phyloP scores from a whole-genome alignment of 1,140 invertebrate species.

The Theocolax elegans region DNA sequence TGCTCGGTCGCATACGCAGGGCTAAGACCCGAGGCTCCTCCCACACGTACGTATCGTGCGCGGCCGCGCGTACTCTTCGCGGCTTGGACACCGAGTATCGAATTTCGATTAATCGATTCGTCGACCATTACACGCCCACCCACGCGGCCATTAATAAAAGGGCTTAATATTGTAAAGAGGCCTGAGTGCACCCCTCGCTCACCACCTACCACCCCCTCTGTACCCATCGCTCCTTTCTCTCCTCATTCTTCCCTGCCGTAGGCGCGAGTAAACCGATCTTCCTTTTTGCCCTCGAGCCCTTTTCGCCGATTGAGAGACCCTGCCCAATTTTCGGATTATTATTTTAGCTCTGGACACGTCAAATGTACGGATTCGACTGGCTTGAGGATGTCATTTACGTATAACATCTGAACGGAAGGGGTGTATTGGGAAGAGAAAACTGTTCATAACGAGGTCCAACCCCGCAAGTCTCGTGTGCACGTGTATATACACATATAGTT shows the following conservation, averaged over 20 bases:
- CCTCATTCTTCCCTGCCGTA: background rate
- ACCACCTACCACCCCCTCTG: background rate
- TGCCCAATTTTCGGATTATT: no score
- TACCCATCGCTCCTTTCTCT: background rate
- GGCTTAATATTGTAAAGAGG: slow-evolving; percentile 52
- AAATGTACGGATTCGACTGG: no score
- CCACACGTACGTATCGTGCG: background rate
- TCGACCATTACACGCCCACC: slow-evolving; percentile 46
- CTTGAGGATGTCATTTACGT: no score
- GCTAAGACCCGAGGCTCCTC: slow-evolving; percentile 8
- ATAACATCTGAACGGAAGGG: no score
- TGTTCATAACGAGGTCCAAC: no score
- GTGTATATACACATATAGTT: no score
- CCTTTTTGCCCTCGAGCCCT: background rate
- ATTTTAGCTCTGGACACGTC: no score
- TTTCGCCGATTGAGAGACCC: no score
- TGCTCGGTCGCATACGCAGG: no score
- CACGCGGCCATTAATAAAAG: slow-evolving; percentile 55
- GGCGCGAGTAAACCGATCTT: background rate
- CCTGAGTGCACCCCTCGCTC: no score
- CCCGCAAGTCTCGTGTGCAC: no score
- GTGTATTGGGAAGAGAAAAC: no score
- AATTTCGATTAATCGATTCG: slow-evolving; percentile 63
- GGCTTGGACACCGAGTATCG: slow-evolving; percentile 44
- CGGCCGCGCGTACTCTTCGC: background rate